Conservation (phyloP, 2,888 invertebrate species). For the Plebejus melissa region DNA sequence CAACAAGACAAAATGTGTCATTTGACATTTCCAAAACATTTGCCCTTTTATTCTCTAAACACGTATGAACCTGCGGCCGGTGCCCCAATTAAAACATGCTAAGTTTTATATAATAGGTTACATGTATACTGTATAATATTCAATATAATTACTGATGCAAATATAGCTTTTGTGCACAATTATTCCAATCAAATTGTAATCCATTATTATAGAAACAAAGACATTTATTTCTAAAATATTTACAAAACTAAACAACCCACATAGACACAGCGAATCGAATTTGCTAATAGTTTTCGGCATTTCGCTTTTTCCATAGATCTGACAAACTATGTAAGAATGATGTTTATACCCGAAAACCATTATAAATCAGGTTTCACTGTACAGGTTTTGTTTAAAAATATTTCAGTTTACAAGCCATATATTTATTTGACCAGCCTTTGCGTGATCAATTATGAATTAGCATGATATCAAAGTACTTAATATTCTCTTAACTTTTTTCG, state of each 20-base stretch:
- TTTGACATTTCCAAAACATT: not conserved
- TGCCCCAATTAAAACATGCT: not conserved
- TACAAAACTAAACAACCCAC: slow-evolving; percentile 4
- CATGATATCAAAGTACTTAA: not conserved
- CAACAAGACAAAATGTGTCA: not conserved
- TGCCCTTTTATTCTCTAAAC: not conserved
- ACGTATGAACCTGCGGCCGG: not conserved
- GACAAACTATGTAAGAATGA: not conserved
- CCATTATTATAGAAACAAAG: not conserved
- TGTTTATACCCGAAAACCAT: not conserved
- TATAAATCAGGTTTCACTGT: not conserved
- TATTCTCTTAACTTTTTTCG: slow-evolving; percentile 27
- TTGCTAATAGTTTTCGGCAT: not conserved
- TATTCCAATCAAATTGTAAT: not conserved
- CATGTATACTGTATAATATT: not conserved
- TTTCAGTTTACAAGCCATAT: not conserved
- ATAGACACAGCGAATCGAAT: not conserved
- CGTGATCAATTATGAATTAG: not conserved
- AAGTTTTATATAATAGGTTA: not conserved
- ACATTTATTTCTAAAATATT: slow-evolving; percentile 17
- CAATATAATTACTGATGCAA: not conserved
- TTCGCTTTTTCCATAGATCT: not conserved
- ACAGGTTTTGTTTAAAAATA: not conserved
- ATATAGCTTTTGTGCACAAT: slow-evolving; percentile 19
- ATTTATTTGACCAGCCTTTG: not conserved